A percentile compares a stretch with the other conserved stretches of the same genome.
Evolutionary conservation across 2,888 invertebrate genomes (phyloP).

Genomic region (Pasiphila rectangulata): DNA sequence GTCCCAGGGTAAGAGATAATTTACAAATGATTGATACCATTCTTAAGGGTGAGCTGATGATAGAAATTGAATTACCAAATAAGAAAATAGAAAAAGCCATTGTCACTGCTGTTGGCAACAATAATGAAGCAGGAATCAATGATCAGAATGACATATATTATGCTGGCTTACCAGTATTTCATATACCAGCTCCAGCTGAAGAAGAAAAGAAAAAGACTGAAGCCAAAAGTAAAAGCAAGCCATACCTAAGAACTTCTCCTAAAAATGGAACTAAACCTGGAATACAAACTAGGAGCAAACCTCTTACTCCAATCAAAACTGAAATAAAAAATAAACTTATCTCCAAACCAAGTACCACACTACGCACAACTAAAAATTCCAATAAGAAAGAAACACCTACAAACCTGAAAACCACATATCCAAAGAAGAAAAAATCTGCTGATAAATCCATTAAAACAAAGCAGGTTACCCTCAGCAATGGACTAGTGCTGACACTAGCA

Average conservation of each 20-base stretch:
- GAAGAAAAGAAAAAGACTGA: constrained; percentile 4
- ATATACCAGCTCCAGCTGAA: background rate
- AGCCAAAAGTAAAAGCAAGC: constrained; percentile 9
- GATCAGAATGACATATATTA: constrained; percentile 47
- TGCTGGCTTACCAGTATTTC: constrained; percentile 5
- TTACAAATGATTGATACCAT: constrained; percentile 56
- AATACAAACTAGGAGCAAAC: constrained; percentile 23
- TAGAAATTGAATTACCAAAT: constrained; percentile 39
- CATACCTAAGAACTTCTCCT: background rate
- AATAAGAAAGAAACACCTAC: constrained; percentile 16
- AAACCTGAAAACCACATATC: constrained; percentile 25
- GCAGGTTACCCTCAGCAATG: constrained; percentile 43
- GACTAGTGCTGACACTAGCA: constrained; percentile 41
- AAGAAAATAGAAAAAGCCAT: constrained; percentile 18
- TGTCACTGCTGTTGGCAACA: constrained; percentile 54
- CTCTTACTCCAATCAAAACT: constrained; percentile 5
- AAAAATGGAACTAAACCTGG: constrained; percentile 7
- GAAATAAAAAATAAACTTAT: constrained; percentile 5
- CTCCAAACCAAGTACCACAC: constrained; percentile 7
- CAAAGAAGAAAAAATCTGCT: constrained; percentile 22
- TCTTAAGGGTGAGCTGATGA: constrained; percentile 62
- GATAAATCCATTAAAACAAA: constrained; percentile 30
- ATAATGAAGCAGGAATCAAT: constrained; percentile 66
- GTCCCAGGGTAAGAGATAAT: constrained; percentile 45
- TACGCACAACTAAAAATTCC: constrained; percentile 18